phyloP scores from a whole-genome alignment of 2,113 vertebrate species.

The Podiceps cristatus region DNA sequence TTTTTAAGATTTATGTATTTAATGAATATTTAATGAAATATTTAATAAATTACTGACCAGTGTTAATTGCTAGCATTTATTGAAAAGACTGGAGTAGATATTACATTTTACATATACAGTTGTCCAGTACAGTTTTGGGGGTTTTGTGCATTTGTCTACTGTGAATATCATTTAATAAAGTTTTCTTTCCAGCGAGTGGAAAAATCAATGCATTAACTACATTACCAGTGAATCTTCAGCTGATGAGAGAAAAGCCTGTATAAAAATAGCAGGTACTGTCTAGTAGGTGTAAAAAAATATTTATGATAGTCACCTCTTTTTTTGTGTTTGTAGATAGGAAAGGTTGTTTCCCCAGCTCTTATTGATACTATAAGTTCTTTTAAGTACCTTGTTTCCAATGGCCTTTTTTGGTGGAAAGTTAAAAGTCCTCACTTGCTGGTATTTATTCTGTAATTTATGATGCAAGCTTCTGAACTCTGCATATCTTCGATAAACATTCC shows the following conservation, averaged over 20 bases:
- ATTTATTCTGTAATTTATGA: slow-evolving; percentile 86
- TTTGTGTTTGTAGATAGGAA: not conserved
- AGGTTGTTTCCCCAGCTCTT: not conserved
- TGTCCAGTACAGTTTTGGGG: not conserved
- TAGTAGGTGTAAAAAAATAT: not conserved
- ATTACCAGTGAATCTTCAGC: not conserved
- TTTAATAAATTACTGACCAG: not conserved
- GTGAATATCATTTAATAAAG: not conserved
- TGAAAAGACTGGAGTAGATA: not conserved
- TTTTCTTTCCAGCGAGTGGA: not conserved
- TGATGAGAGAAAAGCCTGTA: not conserved
- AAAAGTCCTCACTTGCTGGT: slow-evolving; percentile 90
- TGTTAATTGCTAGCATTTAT: not conserved
- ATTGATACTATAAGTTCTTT: not conserved
- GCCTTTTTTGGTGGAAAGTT: slow-evolving; percentile 98
- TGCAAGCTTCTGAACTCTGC: slow-evolving; percentile 92
- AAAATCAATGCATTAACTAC: not conserved
- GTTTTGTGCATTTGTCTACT: not conserved
- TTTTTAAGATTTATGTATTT: not conserved
- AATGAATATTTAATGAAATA: not conserved
- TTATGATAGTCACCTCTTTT: not conserved
- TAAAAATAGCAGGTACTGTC: not conserved
- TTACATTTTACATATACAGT: not conserved
- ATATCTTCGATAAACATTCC: slow-evolving; percentile 97
- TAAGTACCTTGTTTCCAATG: slow-evolving; percentile 95